Base-by-base conservation (phyloP, 53 echinoderm and acorn worm species). In the Actinopyga echinites region DNA sequence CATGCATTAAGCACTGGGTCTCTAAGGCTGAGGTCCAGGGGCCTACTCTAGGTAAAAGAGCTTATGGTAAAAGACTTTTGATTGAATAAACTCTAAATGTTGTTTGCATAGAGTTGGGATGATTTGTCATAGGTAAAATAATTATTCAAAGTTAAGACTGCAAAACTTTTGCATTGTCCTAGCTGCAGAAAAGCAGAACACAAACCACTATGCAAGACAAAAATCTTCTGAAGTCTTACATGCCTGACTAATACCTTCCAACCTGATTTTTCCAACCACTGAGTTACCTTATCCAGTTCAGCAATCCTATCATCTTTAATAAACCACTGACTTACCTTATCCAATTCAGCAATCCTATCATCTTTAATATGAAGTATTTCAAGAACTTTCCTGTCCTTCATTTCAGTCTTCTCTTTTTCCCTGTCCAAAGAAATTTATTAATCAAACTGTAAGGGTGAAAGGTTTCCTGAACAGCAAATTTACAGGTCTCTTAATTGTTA, bases 391-490 rank as follows among this genome's bases (percentile, higher is more conserved):
- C 90, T 84, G 66, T 99, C 99, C 61, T 99, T 99, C 66, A 95
- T 31, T 63, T 99, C 99, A 35, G 91, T 86, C 84, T 99, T 99
- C 60, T 99, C 99, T 74, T 99, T 99, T 84, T 99, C 99, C 64
- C 99, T 99, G 79, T 17, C 9, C 0, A 49, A 49, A 49, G 49
- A 49, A 13, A 44, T 44, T 9, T 44, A 11, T 44, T 44, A 5
- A 44, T 15, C 49, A 49, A 0, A 49, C 3, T 2, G 4, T n/a
- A n/a, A n/a, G n/a, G n/a, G n/a, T n/a, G n/a, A n/a, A n/a, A n/a
- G n/a, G n/a, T n/a, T n/a, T n/a, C n/a, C n/a, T n/a, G n/a, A n/a
- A n/a, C n/a, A n/a, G n/a, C n/a, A n/a, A n/a, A n/a, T n/a, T n/a
- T n/a, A n/a, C n/a, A n/a, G n/a, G n/a, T n/a, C n/a, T n/a, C n/a